These are phyloP conservation scores for Seladonia tumulorum DNA, from an alignment of 2,888 invertebrate genomes.

Conservation along the genomic window DNA sequence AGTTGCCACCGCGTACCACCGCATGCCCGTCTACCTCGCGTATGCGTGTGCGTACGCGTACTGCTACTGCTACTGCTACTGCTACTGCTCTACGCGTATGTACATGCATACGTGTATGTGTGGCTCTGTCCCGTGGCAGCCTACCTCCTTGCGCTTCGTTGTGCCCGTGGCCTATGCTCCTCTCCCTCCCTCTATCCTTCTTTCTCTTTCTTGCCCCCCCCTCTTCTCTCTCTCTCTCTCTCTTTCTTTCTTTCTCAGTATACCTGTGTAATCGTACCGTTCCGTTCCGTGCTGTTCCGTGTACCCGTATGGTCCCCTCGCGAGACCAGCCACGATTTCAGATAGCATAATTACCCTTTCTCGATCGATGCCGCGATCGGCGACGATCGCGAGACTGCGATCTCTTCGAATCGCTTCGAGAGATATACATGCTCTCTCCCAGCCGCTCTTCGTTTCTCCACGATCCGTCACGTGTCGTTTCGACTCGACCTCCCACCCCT, in stretches of 20 bases:
- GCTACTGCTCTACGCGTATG: background rate
- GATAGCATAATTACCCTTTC: constrained; percentile 69
- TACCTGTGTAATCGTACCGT: background rate
- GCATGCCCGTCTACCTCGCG: constrained; percentile 46
- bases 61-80: constrained; percentile 2
- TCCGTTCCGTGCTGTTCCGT: background rate
- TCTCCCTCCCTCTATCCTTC: background rate
- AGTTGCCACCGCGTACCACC: constrained; percentile 77
- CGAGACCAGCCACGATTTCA: constrained; percentile 41
- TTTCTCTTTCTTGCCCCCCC: background rate
- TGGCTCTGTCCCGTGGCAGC: background rate
- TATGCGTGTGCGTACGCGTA: constrained; percentile 28
- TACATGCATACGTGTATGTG: constrained; percentile 30
- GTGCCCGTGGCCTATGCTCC: background rate
- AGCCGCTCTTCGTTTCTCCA: background rate
- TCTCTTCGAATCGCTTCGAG: background rate
- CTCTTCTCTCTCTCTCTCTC: background rate
- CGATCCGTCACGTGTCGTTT: constrained; percentile 3
- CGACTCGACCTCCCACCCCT: background rate
- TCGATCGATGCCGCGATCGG: constrained; percentile 61
- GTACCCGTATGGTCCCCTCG: constrained; percentile 65
- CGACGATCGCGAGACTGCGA: constrained; percentile 27
- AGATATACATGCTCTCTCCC: background rate
- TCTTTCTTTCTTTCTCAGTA: background rate
- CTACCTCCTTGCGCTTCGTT: background rate